Conservation (phyloP, 2,113 vertebrate genomes). For the human region DNA sequence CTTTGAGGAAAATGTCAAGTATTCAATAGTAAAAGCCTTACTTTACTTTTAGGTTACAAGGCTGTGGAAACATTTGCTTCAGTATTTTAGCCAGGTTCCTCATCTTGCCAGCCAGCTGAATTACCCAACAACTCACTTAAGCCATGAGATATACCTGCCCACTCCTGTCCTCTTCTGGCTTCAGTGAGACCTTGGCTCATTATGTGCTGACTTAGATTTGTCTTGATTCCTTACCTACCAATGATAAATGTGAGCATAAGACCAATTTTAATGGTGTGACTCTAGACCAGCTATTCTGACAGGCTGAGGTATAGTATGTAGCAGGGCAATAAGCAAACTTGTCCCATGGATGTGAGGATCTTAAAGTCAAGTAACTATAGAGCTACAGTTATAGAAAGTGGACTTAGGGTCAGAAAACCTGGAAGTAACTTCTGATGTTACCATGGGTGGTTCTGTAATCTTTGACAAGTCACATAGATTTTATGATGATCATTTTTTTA, state of each 20-base stretch:
- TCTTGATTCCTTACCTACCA: background rate
- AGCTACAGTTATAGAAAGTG: background rate
- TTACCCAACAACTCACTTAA: background rate
- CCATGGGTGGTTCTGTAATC: background rate
- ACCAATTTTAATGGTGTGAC: background rate
- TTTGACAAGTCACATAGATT: background rate
- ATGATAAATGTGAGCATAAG: background rate
- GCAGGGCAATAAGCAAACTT: background rate
- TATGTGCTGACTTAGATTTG: background rate
- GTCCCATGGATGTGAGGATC: background rate
- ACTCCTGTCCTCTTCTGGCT: background rate
- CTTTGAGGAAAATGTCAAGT: background rate
- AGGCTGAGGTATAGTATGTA: background rate
- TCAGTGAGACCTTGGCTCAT: background rate
- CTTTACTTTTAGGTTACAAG: background rate
- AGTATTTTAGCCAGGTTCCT: background rate
- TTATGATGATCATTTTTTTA: background rate
- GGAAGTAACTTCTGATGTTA: background rate
- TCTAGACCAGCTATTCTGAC: background rate
- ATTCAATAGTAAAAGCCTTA: background rate
- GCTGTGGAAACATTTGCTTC: background rate
- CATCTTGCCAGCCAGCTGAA: background rate
- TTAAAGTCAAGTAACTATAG: background rate
- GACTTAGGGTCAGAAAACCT: background rate
- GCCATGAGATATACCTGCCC: background rate